phyloP scores from a whole-genome alignment of 2,888 invertebrate genomes.

The Limenitis camilla region DNA sequence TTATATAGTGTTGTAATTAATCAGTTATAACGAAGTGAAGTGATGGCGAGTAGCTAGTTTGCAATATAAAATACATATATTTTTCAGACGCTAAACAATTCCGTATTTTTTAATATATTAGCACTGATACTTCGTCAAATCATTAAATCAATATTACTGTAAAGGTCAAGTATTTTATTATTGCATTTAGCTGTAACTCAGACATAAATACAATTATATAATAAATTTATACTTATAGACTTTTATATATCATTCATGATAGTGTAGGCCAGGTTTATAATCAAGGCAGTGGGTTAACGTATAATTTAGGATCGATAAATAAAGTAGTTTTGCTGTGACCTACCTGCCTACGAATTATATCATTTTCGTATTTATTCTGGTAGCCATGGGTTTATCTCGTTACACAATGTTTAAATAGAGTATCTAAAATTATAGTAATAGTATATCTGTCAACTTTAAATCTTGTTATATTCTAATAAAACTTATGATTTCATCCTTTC shows the following conservation, averaged over 20 bases:
- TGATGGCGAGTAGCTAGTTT: too few species aligned
- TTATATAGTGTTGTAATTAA: too few species aligned
- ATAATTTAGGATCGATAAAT: slow-evolving; percentile 4
- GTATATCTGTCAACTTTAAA: too few species aligned
- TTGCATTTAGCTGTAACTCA: neutral
- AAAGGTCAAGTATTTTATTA: slow-evolving; percentile 1
- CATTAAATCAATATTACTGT: neutral
- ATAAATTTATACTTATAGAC: neutral
- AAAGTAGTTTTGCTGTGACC: neutral
- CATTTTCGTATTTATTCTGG: neutral
- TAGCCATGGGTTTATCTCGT: too few species aligned
- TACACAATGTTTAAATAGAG: too few species aligned
- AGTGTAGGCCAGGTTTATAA: slow-evolving; percentile 8
- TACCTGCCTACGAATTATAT: neutral
- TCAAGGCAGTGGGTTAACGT: slow-evolving; percentile 9
- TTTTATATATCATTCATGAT: slow-evolving; percentile 3
- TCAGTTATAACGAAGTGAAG: too few species aligned
- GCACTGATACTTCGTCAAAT: neutral
- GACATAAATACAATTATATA: neutral
- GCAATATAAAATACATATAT: too few species aligned
- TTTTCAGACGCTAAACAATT: too few species aligned
- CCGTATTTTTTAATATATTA: too few species aligned
- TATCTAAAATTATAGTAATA: too few species aligned
- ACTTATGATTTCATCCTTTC: too few species aligned
- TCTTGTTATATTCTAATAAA: too few species aligned